Base-by-base conservation (phyloP, 1,140 invertebrate genomes). In the Neodiprion fabricii region DNA sequence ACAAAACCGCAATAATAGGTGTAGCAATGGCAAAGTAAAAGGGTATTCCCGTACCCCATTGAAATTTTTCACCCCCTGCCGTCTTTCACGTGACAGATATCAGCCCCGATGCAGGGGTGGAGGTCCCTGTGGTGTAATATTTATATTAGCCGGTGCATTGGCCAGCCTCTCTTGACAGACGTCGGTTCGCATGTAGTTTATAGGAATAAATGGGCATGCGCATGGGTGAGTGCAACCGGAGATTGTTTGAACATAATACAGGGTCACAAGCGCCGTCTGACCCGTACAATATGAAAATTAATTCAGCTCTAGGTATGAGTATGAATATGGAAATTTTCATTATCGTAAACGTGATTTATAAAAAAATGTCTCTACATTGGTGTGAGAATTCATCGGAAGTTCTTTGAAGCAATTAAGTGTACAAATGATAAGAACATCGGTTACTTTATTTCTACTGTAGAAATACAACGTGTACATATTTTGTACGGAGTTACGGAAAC, bases 131-230 rank as follows among this genome's bases (percentile, higher is more conserved):
- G 80, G 80, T 81, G 75, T 85, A 82, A 85, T 86, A 82, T 86
- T 87, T 87, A 82, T 85, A 86, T 87, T 85, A 85, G 81, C 79
- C 73, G 77, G 79, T 83, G 80, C 79, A 82, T 81, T 61, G 53
- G 53, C 53, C 53, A 61, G 53, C 53, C 53, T 61, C 53, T 61
- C 53, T 61, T 61, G 53, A 61, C 53, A 11, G 53, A 14, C 76
- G 76, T 77, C 80, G 70, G 71, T 61, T 61, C 53, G 11, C 53
- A 61, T 61, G n/a, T 61, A 61, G 5, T 14, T 61, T 61, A 17
- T 61, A 61, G 5, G 53, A 14, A 17, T 17, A 61, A 17, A 14
- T 61, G 11, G 53, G 4, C 28, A 40, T 40, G 28, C 5, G 28
- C 28, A 40, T 40, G 28, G 28, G 28, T 40, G 28, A 40, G 28